Conservation (phyloP, 2,113 vertebrate species). For the Donacobius atricapilla region DNA sequence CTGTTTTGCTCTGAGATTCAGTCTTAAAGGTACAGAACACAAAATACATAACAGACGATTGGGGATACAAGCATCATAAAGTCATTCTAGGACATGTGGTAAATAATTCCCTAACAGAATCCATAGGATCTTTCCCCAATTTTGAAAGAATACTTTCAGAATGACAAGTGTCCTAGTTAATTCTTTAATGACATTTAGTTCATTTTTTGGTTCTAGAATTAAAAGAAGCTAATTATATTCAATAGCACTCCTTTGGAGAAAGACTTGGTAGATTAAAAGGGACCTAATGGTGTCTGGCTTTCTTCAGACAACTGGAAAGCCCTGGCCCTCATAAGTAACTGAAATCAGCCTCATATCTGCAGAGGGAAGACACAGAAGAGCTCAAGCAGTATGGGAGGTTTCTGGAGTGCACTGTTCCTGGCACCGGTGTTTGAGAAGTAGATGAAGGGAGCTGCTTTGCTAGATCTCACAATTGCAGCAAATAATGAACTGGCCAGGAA, state of each 20-base stretch:
- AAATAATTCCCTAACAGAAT: neutral
- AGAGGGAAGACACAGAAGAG: neutral
- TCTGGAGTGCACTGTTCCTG: neutral
- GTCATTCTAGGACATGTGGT: no score
- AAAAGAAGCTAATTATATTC: neutral
- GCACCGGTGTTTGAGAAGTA: neutral
- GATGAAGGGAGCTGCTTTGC: neutral
- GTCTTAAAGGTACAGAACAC: no score
- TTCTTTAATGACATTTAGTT: neutral
- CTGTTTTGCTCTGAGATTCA: no score
- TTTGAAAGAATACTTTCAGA: neutral
- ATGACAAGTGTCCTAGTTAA: neutral
- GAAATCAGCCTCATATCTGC: neutral
- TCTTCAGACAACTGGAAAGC: neutral
- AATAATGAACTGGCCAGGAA: neutral
- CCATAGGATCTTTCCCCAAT: neutral
- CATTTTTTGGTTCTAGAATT: neutral
- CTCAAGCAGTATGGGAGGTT: neutral
- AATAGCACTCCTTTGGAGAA: neutral
- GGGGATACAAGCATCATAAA: no score
- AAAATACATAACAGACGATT: no score
- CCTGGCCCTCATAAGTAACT: neutral
- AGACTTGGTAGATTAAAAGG: neutral
- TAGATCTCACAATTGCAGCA: neutral
- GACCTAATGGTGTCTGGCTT: accelerated